Evolutionary conservation across 2,113 vertebrate species (phyloP).

Genomic region (Laticauda laticaudata): DNA sequence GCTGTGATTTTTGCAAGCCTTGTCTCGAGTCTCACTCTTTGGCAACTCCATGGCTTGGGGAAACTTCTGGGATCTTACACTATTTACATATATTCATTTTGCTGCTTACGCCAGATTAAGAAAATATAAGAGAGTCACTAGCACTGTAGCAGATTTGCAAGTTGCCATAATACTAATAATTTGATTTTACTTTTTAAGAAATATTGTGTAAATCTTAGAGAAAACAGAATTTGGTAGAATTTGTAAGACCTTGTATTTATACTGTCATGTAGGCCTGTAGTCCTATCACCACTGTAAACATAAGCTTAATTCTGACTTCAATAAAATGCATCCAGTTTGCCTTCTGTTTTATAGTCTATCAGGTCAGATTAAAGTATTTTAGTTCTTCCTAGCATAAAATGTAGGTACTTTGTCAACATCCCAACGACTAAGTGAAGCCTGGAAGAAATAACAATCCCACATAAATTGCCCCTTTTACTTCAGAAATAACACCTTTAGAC

Average conservation of each 20-base stretch:
- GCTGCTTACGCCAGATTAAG: conserved; percentile 71
- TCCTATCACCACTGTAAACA: neutral
- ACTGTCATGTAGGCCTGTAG: neutral
- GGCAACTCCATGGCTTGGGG: too few relatives aligned
- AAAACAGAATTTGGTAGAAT: neutral
- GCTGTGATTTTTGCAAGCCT: too few relatives aligned
- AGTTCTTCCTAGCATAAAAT: neutral
- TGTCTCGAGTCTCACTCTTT: too few relatives aligned
- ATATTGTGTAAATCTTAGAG: neutral
- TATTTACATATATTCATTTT: conserved; percentile 76
- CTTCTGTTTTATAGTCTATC: neutral
- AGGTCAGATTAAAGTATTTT: neutral
- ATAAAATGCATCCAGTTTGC: neutral
- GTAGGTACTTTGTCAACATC: neutral
- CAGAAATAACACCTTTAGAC: neutral
- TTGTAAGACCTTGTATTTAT: neutral
- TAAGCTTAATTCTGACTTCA: neutral
- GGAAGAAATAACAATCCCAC: neutral
- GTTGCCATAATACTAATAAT: neutral
- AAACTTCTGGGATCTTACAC: neutral
- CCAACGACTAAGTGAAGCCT: neutral
- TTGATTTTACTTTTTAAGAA: neutral
- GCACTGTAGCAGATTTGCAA: conserved; percentile 3
- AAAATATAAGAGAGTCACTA: conserved; percentile 39
- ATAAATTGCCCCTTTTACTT: neutral